These are phyloP conservation scores for Carduelis carduelis DNA, from an alignment of 2,797 vertebrate genomes.

Conservation along the genomic window DNA sequence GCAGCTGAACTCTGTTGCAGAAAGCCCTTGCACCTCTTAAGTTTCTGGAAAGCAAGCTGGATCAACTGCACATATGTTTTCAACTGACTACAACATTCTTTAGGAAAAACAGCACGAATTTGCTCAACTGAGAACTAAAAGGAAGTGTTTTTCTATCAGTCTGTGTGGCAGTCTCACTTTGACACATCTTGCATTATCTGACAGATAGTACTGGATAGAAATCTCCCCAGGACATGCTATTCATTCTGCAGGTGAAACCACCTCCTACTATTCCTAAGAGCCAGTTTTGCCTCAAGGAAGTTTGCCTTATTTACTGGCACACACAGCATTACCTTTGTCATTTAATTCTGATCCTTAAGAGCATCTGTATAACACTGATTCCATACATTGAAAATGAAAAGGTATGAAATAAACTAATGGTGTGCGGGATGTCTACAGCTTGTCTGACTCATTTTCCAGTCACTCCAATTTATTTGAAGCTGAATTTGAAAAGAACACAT, in stretches of 20 bases:
- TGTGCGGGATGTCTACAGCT: constrained; percentile 29
- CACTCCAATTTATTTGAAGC: constrained; percentile 30
- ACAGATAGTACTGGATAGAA: constrained; percentile 19
- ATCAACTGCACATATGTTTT: constrained; percentile 49
- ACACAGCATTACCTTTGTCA: constrained; percentile 15
- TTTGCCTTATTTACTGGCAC: constrained; percentile 36
- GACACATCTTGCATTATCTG: constrained; percentile 29
- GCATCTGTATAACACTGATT: constrained; percentile 45
- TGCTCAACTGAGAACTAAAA: constrained; percentile 58
- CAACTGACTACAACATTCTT: constrained; percentile 48
- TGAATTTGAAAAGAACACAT: constrained; percentile 55
- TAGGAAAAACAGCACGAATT: neutral
- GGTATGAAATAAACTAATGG: constrained; percentile 16
- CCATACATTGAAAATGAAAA: constrained; percentile 23
- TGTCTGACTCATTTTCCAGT: constrained; percentile 28
- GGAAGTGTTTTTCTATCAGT: constrained; percentile 29
- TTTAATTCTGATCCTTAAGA: constrained; percentile 48
- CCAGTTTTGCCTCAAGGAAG: constrained; percentile 50
- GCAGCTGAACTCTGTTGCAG: constrained; percentile 27
- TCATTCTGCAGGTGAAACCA: constrained; percentile 11
- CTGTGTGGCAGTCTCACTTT: constrained; percentile 55
- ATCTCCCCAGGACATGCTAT: constrained; percentile 53
- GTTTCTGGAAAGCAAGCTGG: constrained; percentile 61
- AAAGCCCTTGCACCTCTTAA: constrained; percentile 1
- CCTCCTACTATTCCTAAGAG: constrained; percentile 43